A percentile compares a stretch with the other conserved stretches of the same genome.
phyloP scores from a whole-genome alignment of 2,888 invertebrate species.

The Lasioglossum calceatum region DNA sequence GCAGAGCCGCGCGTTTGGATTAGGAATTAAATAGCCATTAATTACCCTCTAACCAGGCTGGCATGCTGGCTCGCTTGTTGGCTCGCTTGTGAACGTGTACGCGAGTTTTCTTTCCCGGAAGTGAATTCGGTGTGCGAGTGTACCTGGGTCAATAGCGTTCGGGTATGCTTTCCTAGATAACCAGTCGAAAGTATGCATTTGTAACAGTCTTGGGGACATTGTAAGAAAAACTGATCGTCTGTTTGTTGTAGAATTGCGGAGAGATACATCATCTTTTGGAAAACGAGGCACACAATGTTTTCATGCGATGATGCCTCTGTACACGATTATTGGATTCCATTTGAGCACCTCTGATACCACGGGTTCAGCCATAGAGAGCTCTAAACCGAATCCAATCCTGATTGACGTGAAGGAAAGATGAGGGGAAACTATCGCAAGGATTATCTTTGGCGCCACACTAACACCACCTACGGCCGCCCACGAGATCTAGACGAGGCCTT shows the following conservation, averaged over 20 bases:
- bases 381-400: slow-evolving; percentile 83
- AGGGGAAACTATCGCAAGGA: slow-evolving; percentile 81
- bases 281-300: not conserved
- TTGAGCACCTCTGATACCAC: slow-evolving; percentile 80
- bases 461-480: slow-evolving; percentile 76
- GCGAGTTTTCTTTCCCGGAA: slow-evolving; percentile 30
- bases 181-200: not conserved
- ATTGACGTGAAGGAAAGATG: slow-evolving; percentile 81
- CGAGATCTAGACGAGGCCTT: slow-evolving; percentile 68
- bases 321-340: slow-evolving; percentile 66
- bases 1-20: slow-evolving; percentile 67
- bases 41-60: slow-evolving; percentile 56
- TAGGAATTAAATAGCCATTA: slow-evolving; percentile 77
- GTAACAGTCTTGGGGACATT: not conserved
- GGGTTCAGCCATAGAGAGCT: slow-evolving; percentile 79
- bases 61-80: not conserved
- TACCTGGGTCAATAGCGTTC: not conserved
- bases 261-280: not conserved
- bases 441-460: slow-evolving; percentile 84
- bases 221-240: not conserved
- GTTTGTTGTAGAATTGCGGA: not conserved
- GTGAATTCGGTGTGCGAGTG: slow-evolving; percentile 9
- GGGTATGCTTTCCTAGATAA: not conserved
- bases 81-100: not conserved
- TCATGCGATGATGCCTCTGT: slow-evolving; percentile 41